phyloP scores from a whole-genome alignment of 2,888 invertebrate genomes.

The Calephelis perditalis region DNA sequence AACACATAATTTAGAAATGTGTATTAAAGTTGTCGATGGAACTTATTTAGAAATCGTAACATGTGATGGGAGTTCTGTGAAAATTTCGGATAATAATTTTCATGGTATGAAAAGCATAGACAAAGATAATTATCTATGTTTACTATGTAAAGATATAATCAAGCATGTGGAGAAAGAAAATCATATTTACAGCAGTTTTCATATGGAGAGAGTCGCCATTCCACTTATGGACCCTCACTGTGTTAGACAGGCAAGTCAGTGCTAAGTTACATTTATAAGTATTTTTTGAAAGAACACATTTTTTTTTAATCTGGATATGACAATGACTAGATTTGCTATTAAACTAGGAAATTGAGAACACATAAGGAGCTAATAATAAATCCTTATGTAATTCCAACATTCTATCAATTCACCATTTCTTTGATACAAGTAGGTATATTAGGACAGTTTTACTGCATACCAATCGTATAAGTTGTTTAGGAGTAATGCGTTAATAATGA shows the following conservation, averaged over 20 bases:
- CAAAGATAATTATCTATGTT: not conserved
- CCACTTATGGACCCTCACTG: slow-evolving; percentile 29
- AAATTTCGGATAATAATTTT: slow-evolving; percentile 24
- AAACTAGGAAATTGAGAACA: no score
- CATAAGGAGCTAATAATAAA: no score
- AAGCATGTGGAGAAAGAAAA: not conserved
- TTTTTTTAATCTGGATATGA: no score
- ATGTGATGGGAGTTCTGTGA: slow-evolving; percentile 23
- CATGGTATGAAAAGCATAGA: slow-evolving; percentile 26
- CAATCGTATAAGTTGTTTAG: no score
- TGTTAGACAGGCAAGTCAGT: slow-evolving; percentile 23
- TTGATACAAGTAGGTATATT: no score
- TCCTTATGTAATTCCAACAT: no score
- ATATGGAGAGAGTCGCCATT: slow-evolving; percentile 25
- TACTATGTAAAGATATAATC: not conserved
- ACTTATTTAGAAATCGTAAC: slow-evolving; percentile 21
- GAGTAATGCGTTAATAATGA: no score
- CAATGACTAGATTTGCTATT: no score
- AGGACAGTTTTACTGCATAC: no score
- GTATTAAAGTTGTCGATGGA: not conserved
- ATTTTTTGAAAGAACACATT: no score
- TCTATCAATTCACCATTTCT: no score
- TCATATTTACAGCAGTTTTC: slow-evolving; percentile 24
- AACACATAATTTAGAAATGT: not conserved
- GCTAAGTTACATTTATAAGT: no score